phyloP scores from a whole-genome alignment of 2,113 vertebrate genomes.

The Albula glossodonta region DNA sequence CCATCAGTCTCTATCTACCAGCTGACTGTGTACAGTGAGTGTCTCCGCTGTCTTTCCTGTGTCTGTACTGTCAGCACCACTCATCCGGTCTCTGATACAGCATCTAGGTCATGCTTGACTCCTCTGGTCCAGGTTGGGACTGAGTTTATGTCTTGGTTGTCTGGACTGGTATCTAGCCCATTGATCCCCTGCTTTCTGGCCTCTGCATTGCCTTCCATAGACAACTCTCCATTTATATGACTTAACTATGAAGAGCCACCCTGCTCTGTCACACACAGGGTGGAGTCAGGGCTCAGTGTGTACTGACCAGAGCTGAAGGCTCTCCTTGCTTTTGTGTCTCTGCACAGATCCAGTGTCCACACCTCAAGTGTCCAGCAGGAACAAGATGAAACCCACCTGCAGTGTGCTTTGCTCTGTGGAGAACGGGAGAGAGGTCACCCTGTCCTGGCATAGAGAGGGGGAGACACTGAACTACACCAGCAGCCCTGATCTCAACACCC shows the following conservation, averaged over 20 bases:
- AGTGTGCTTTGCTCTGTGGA: not conserved
- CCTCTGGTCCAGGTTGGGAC: no score
- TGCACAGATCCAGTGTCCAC: not conserved
- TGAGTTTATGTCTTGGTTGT: no score
- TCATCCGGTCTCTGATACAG: no score
- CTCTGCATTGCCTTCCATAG: no score
- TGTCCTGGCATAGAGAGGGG: slow-evolving; percentile 24
- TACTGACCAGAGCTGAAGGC: not conserved
- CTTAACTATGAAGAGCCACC: not conserved
- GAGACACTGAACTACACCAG: slow-evolving; percentile 36
- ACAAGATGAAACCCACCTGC: slow-evolving; percentile 17
- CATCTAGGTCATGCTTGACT: no score
- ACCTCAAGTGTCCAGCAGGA: slow-evolving; percentile 2
- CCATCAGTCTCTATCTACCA: not conserved
- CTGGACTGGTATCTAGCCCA: no score
- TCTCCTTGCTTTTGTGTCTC: not conserved
- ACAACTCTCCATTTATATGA: not conserved
- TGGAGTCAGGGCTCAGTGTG: not conserved
- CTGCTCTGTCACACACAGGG: not conserved
- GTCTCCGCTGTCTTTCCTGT: not conserved
- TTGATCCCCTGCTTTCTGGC: no score
- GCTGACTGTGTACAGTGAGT: slow-evolving; percentile 21
- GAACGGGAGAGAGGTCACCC: slow-evolving; percentile 16
- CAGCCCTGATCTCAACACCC: not conserved
- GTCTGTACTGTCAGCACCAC: no score